Base-by-base conservation (phyloP, 1,140 invertebrate genomes). In the Sminthurinus signatus region DNA sequence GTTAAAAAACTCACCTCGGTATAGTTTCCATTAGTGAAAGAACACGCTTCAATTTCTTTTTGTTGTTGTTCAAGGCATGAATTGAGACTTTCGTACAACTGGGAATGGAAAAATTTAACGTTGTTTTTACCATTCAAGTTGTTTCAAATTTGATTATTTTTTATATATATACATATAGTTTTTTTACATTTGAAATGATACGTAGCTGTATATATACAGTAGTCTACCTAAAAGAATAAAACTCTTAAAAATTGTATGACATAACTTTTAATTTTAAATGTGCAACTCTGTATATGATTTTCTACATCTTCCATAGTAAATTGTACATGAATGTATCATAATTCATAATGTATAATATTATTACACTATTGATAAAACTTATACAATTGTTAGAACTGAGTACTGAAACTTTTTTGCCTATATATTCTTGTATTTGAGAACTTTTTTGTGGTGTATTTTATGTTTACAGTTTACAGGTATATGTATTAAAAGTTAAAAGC, bases 71-170 rank as follows among this genome's bases (percentile, higher is more conserved):
- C 62, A 32, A 63, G 19, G 25, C 83, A 80, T 46, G 79, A 79
- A 73, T 84, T 85, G n/a, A 89, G 79, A 64, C 85, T 84, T 74
- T 89, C 86, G 55, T 82, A 80, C 50, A 89, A 72, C 87, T 88
- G 75, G 67, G 71, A 55, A 65, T 71, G 67, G 46, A 63, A 62
- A 54, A 70, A 44, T 46, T 56, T 55, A 10, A 66, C 32, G 51
- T 29, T 43, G 15, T 19, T 43, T 55, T 39, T 28, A 57, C 21
- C 23, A 60, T 52, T 31, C n/a, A 39, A 1, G 32, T 17, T n/a
- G n/a, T n/a, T n/a, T n/a, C n/a, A 62, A 25, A 25, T 50, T 28
- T 23, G 29, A 21, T 63, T 43, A 21, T 14, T 21, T 29, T 10
- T 8, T 51, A 55, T 17, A 51, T 14, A 8, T 15, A 15, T 50